Percentiles rank a stretch among this genome's conserved stretches.
phyloP scores from a whole-genome alignment of 2,113 vertebrate genomes.

The Antechinus flavipes region DNA sequence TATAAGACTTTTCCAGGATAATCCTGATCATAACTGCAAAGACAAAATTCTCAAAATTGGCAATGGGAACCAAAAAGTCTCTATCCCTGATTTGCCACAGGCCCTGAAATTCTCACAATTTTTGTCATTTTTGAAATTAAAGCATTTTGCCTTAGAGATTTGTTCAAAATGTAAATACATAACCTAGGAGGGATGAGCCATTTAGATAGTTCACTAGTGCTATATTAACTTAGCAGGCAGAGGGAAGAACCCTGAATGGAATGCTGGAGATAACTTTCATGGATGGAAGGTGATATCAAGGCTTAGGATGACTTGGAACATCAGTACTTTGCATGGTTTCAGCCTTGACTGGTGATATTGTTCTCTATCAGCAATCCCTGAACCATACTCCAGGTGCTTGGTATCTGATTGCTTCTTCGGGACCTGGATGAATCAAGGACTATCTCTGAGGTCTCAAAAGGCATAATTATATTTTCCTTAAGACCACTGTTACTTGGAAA shows the following conservation, averaged over 20 bases:
- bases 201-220: background rate
- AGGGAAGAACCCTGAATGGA: background rate
- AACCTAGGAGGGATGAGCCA: background rate
- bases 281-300: background rate
- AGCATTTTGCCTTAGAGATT: background rate
- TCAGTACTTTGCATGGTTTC: background rate
- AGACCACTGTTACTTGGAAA: background rate
- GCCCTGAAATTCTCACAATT: background rate
- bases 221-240: background rate
- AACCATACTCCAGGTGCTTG: background rate
- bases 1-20: background rate
- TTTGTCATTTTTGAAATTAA: background rate
- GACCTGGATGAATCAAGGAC: background rate
- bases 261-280: background rate
- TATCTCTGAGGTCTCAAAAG: background rate
- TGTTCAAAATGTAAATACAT: background rate
- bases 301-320: background rate
- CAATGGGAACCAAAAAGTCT: background rate
- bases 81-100: background rate
- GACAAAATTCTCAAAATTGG: background rate
- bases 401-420: background rate
- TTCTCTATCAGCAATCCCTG: background rate
- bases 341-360: background rate
- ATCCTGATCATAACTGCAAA: background rate
- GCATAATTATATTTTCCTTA: background rate